Percentiles rank a stretch among this genome's conserved stretches.
These are phyloP conservation scores for Conger conger DNA, from an alignment of 2,113 vertebrate genomes.

Conservation along the genomic window DNA sequence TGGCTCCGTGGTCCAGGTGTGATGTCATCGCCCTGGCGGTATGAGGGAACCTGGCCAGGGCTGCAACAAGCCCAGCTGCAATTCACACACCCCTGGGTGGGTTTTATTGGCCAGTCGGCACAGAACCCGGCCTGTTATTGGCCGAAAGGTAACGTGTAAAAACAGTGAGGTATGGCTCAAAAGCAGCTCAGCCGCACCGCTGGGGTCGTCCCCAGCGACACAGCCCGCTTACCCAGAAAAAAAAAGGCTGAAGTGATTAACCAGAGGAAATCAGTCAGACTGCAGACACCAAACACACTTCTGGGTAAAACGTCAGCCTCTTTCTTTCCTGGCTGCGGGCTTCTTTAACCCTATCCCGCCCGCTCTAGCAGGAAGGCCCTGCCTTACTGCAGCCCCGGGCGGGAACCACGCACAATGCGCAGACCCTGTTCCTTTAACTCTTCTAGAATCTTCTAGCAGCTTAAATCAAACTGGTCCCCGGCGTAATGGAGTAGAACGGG, in stretches of 20 bases:
- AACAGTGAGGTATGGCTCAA: neutral
- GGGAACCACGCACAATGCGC: neutral
- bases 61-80: neutral
- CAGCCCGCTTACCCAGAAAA: neutral
- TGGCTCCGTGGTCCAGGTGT: neutral
- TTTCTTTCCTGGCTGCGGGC: conserved; percentile 18
- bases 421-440: conserved; percentile 8
- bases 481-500: neutral
- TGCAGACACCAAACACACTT: conserved; percentile 23
- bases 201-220: conserved; percentile 9
- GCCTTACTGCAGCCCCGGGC: neutral
- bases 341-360: conserved; percentile 29
- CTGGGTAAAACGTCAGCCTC: conserved; percentile 36
- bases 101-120: conserved; percentile 9
- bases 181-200: neutral
- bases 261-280: conserved; percentile 33
- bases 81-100: neutral
- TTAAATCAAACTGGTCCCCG: conserved; percentile 12
- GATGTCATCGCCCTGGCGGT: neutral
- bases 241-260: conserved; percentile 24
- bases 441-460: neutral
- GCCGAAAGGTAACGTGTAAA: neutral
- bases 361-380: neutral
- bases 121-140: conserved; percentile 14
- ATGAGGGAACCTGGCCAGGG: neutral